Conservation (phyloP, 2,888 invertebrate species). For the Fabriciana adippe region DNA sequence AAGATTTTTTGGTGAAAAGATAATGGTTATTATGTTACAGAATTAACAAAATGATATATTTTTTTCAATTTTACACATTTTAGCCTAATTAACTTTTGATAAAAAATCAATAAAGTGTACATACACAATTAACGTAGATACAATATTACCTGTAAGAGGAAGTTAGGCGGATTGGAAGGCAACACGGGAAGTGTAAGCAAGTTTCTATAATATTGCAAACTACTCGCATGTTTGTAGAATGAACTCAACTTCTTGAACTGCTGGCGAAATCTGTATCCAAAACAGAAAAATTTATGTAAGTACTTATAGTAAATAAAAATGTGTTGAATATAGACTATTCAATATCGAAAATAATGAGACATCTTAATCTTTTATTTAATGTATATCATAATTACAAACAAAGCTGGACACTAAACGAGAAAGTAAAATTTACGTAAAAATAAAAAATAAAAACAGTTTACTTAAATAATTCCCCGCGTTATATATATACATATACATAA, state of each 20-base stretch:
- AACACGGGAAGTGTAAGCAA: conserved; percentile 95
- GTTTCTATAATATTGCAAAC: conserved; percentile 98
- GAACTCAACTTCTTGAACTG: conserved; percentile 93
- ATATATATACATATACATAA: too few species aligned
- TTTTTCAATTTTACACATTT: too few species aligned
- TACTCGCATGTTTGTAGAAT: conserved; percentile 96
- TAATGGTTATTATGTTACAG: background rate
- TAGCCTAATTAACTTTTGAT: too few species aligned
- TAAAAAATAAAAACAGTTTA: too few species aligned
- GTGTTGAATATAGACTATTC: too few species aligned
- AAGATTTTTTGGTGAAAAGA: too few species aligned
- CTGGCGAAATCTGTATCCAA: conserved; percentile 87
- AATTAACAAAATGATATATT: background rate
- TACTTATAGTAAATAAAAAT: background rate
- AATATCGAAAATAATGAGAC: too few species aligned
- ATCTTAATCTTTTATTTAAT: too few species aligned
- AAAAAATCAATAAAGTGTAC: background rate
- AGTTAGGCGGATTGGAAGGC: conserved; percentile 97
- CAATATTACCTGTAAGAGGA: conserved; percentile 84
- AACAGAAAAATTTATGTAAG: background rate
- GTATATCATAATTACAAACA: too few species aligned
- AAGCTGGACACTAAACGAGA: too few species aligned
- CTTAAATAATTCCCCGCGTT: too few species aligned
- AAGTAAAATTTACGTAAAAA: too few species aligned
- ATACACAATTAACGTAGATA: background rate